These are phyloP conservation scores for Diarsia dahlii DNA, from an alignment of 2,888 invertebrate species.

Conservation along the genomic window DNA sequence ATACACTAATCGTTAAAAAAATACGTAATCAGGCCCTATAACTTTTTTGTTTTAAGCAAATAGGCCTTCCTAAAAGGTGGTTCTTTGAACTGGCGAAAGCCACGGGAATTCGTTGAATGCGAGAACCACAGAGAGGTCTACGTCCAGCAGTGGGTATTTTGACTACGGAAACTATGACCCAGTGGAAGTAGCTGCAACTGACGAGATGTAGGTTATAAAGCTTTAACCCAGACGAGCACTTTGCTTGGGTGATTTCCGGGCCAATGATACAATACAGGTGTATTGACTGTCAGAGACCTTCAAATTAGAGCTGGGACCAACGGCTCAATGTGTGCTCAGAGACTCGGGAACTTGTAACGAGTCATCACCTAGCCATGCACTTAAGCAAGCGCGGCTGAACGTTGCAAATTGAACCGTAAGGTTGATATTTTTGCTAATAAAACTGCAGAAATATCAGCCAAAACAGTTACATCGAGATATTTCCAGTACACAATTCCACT, in stretches of 20 bases:
- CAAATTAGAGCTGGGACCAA: neutral
- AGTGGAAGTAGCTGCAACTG: neutral
- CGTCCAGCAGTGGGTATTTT: neutral
- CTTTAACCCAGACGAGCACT: too few relatives aligned
- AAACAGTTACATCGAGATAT: too few relatives aligned
- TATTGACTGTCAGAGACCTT: neutral
- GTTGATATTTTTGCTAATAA: neutral
- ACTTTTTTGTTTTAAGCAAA: neutral
- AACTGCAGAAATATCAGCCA: neutral
- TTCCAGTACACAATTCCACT: neutral
- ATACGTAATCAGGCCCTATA: neutral
- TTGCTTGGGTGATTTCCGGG: neutral
- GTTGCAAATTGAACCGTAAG: neutral
- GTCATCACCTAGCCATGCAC: neutral
- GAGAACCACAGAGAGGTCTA: neutral
- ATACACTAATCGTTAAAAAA: neutral
- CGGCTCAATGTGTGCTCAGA: neutral
- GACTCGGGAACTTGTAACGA: neutral
- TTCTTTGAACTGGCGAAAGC: neutral
- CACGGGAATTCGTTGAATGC: neutral
- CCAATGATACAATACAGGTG: neutral
- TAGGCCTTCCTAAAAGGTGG: neutral
- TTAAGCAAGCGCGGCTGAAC: neutral
- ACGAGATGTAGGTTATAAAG: neutral
- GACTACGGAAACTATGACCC: neutral